These are phyloP conservation scores for Sprattus sprattus DNA, from an alignment of 2,113 vertebrate species.

Conservation along the genomic window DNA sequence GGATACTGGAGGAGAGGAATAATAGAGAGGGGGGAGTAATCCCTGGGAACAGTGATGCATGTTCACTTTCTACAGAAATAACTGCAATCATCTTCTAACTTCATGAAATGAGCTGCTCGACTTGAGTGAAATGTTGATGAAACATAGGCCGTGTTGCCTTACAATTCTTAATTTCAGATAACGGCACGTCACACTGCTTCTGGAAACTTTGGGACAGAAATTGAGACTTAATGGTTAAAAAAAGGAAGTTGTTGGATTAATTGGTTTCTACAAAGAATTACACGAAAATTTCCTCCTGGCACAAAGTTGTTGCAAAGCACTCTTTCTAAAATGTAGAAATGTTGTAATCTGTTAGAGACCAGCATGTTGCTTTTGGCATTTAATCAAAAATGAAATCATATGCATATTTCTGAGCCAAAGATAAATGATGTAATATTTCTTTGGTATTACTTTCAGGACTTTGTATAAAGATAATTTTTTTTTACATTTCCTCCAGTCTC, in stretches of 20 bases:
- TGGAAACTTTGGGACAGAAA: conserved; percentile 20
- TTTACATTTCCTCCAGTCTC: neutral
- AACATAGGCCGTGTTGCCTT: neutral
- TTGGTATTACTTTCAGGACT: conserved; percentile 86
- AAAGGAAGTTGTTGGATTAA: conserved; percentile 58
- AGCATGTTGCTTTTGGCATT: conserved; percentile 85
- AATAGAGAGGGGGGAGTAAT: neutral
- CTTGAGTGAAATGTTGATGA: conserved; percentile 7
- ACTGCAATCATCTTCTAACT: neutral
- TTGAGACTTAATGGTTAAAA: conserved; percentile 28
- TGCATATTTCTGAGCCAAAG: conserved; percentile 81
- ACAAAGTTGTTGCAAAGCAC: conserved; percentile 25
- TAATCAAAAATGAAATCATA: conserved; percentile 92
- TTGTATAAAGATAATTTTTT: conserved; percentile 66
- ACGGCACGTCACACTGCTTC: neutral
- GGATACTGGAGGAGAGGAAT: neutral
- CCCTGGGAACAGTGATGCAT: conserved; percentile 5
- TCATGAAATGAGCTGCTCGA: neutral
- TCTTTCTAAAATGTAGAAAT: conserved; percentile 69
- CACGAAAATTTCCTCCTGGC: conserved; percentile 65
- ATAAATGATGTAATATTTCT: conserved; percentile 88
- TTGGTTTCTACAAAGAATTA: conserved; percentile 68
- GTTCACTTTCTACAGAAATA: neutral
- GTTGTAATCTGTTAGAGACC: conserved; percentile 89
- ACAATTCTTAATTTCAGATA: conserved; percentile 22